phyloP scores from a whole-genome alignment of 2,888 invertebrate genomes.

The Physocephala rufipes region DNA sequence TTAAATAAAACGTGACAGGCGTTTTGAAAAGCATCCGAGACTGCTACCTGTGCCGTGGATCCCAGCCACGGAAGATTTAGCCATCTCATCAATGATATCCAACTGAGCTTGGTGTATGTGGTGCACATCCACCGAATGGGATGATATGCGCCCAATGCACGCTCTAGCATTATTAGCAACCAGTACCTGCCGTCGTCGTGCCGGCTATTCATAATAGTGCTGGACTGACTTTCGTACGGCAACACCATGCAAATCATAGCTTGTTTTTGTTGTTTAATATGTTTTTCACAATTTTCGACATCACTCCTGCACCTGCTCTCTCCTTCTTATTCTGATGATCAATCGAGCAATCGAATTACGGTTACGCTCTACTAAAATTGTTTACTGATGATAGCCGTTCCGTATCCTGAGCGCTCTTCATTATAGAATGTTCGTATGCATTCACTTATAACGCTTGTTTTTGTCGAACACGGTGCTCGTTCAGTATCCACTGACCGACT shows the following conservation, averaged over 20 bases:
- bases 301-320: conserved; percentile 25
- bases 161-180: conserved; percentile 30
- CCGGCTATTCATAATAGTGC: neutral
- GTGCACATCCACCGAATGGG: conserved; percentile 19
- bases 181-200: neutral
- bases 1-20: conserved; percentile 47
- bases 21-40: conserved; percentile 40
- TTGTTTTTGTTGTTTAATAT: neutral
- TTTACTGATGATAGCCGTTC: neutral
- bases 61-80: conserved; percentile 24
- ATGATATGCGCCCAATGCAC: conserved; percentile 26
- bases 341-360: neutral
- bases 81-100: conserved; percentile 20
- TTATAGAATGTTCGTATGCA: no score
- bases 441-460: no score
- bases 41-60: conserved; percentile 28
- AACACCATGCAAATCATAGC: neutral
- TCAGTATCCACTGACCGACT: conserved; percentile 19
- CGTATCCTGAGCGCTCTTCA: neutral
- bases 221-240: conserved; percentile 9
- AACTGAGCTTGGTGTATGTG: conserved; percentile 27
- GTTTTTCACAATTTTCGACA: neutral
- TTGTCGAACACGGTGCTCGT: no score
- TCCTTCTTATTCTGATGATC: neutral
- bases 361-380: neutral